Evolutionary conservation across 1,140 invertebrate species (phyloP).

Genomic region (Drosophila subobscura): DNA sequence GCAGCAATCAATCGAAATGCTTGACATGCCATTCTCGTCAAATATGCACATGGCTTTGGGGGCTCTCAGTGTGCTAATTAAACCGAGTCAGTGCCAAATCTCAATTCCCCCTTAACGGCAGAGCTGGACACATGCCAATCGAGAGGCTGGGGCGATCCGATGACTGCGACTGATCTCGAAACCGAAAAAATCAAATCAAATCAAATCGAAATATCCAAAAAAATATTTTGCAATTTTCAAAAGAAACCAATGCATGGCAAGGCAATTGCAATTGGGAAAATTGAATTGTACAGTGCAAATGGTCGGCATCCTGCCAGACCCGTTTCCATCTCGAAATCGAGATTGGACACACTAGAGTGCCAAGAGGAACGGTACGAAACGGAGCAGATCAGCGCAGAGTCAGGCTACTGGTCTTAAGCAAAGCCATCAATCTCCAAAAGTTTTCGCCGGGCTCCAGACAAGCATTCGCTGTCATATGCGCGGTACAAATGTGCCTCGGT

Average conservation of each 20-base stretch:
- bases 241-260: constrained; percentile 49
- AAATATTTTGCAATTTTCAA: constrained; percentile 62
- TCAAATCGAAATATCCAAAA: constrained; percentile 49
- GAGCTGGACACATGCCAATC: constrained; percentile 61
- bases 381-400: constrained; percentile 17
- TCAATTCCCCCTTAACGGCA: constrained; percentile 29
- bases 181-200: constrained; percentile 36
- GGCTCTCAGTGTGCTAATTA: constrained; percentile 54
- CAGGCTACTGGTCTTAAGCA: constrained; percentile 76
- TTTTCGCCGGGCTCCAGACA: constrained; percentile 33
- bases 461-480: constrained; percentile 69
- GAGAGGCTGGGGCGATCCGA: constrained; percentile 21
- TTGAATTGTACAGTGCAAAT: constrained; percentile 58
- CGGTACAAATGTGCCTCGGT: constrained; percentile 59
- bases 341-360: neutral
- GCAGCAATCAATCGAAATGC: neutral
- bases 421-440: constrained; percentile 73
- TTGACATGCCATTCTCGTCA: constrained; percentile 9
- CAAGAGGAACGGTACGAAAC: neutral
- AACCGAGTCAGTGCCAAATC: constrained; percentile 10
- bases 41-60: constrained; percentile 17
- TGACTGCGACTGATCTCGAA: constrained; percentile 8
- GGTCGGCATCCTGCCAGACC: constrained; percentile 70
- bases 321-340: constrained; percentile 49
- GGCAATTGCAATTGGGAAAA: constrained; percentile 56